Evolutionary conservation across 2,797 vertebrate species (phyloP), one percentile per base, ranked within the genome.

Genomic region (Enteromius thamalakanensis): DNA sequence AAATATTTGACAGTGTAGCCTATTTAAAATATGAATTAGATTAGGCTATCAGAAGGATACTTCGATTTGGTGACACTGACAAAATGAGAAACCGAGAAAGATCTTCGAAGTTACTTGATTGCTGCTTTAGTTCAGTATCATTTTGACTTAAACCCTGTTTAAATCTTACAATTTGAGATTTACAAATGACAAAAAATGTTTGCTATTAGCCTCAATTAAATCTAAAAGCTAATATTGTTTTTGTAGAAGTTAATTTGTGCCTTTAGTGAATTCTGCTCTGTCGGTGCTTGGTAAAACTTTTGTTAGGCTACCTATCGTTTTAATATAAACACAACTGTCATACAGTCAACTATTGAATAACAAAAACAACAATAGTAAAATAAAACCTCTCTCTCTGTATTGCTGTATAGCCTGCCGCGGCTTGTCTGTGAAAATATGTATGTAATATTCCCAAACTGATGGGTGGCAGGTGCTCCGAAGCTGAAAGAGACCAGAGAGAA

Each of bases 361-460:
- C 55, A 81, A 60, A 80, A 58, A 71, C 53, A 47, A 21, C 17
- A 23, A n/a, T 8, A 4, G 6, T 12, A 70, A 80, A 70, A 70
- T 34, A n/a, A 32, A 62, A 72, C 7, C 6, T 34, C 8, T 17
- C 12, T 47, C 6, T 60, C 68, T 34, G 2, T 37, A 4, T 72
- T 70, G 26, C 19, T 34, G 55, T 6, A 26, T 45, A 5, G 55
- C 55, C 55, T 60, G 45, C 21, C 12, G 1, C 10, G 19, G n/a
- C 37, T 55, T 86, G 62, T 34, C 62, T 19, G 86, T 87, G 80
- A 88, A 70, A 89, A 88, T 88, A 87, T 91, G 88, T 85, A 84
- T 45, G 87, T 80, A 82, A 86, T 88, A 80, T 88, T 83, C 68
- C 81, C 70, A 92, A 92, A 93, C 82, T 90, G 92, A 93, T 91